Conservation (phyloP, 2,113 vertebrate species). For the Orientallactaga bullata region DNA sequence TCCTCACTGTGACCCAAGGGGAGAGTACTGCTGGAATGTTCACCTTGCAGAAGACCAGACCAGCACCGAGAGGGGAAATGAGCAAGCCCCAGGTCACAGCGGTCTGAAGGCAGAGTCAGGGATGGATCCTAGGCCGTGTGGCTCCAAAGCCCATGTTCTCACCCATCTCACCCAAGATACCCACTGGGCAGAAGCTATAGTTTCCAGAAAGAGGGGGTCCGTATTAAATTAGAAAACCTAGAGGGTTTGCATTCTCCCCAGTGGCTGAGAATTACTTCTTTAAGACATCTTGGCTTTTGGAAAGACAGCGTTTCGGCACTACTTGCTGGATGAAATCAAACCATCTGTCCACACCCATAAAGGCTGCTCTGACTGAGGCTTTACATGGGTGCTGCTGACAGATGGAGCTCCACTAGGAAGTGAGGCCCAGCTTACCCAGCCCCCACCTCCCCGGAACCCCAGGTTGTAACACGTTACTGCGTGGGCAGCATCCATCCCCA, state of each 20-base stretch:
- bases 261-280: not conserved
- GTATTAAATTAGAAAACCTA: constrained; percentile 13
- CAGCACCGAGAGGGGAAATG: not conserved
- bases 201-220: not conserved
- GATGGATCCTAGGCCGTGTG: not conserved
- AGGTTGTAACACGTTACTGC: not conserved
- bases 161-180: not conserved
- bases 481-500: not conserved
- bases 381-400: not conserved
- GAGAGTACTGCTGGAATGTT: not conserved
- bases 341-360: not conserved
- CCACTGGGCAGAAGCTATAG: not conserved
- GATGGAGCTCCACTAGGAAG: not conserved
- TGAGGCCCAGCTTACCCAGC: not conserved
- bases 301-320: constrained; percentile 24
- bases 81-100: no score
- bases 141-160: not conserved
- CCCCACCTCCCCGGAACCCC: not conserved
- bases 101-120: not conserved
- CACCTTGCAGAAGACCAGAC: not conserved
- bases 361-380: no score
- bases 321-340: not conserved
- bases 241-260: not conserved
- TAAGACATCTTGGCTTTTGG: constrained; percentile 17
- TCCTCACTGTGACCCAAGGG: not conserved